phyloP scores from a whole-genome alignment of 2,113 vertebrate genomes.

The Gnathonemus longibarbis region DNA sequence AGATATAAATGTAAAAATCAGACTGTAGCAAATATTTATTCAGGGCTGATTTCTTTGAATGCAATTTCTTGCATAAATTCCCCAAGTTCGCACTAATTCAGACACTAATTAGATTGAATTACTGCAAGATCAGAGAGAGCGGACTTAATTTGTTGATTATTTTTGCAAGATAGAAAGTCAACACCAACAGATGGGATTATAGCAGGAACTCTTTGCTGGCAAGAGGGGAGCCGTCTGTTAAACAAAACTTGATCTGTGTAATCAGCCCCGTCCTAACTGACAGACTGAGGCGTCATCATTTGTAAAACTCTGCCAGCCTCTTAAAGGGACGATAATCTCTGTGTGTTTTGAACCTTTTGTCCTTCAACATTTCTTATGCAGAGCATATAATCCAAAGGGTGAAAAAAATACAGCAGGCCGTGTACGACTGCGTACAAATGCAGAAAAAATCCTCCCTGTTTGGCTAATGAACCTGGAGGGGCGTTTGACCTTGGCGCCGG shows the following conservation, averaged over 20 bases:
- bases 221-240: background rate
- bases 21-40: background rate
- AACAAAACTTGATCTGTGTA: background rate
- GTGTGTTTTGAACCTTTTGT: background rate
- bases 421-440: background rate
- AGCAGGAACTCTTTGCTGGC: slow-evolving; percentile 3
- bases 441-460: background rate
- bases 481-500: background rate
- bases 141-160: slow-evolving; percentile 6
- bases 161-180: background rate
- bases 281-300: background rate
- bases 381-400: background rate
- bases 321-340: background rate
- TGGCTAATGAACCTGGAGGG: background rate
- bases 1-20: background rate
- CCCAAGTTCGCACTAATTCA: background rate
- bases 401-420: background rate
- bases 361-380: background rate
- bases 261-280: background rate
- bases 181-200: background rate
- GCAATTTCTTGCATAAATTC: background rate
- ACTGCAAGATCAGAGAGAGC: background rate
- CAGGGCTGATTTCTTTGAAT: background rate
- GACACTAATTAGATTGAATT: background rate
- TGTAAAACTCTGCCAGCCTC: slow-evolving; percentile 4